Evolutionary conservation across 1,140 invertebrate genomes (phyloP).

Genomic region (Watersipora subatra): DNA sequence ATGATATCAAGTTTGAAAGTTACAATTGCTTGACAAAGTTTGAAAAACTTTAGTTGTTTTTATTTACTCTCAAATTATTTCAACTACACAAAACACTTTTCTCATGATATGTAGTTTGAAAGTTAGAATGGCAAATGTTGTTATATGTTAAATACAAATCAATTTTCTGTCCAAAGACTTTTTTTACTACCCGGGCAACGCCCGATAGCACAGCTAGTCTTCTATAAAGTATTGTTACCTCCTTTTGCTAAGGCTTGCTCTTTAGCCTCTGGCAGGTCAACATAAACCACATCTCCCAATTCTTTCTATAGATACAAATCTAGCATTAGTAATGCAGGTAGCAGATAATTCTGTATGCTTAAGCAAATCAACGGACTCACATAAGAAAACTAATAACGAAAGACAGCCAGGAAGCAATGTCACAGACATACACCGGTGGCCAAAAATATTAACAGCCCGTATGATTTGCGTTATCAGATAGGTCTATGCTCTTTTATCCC

Average conservation of each 20-base stretch:
- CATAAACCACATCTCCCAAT: constrained; percentile 1
- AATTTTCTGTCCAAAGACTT: too few relatives aligned
- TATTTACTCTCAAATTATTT: background rate
- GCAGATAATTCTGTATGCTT: background rate
- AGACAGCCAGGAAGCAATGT: too few relatives aligned
- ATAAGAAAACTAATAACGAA: background rate
- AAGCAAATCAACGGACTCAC: background rate
- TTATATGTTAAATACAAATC: too few relatives aligned
- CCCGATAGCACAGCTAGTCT: background rate
- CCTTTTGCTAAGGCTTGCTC: background rate
- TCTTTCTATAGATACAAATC: background rate
- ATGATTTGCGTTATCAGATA: too few relatives aligned
- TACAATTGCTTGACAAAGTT: too few relatives aligned
- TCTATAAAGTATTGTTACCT: background rate
- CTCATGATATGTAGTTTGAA: background rate
- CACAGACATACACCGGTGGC: too few relatives aligned
- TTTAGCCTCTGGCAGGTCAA: background rate
- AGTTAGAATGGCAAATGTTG: background rate
- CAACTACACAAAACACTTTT: background rate
- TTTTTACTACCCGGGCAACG: too few relatives aligned
- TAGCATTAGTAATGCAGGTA: background rate
- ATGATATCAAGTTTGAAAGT: too few relatives aligned
- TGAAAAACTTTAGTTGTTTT: background rate
- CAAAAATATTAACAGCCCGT: too few relatives aligned
- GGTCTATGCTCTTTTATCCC: too few relatives aligned